phyloP scores from a whole-genome alignment of 2,888 invertebrate genomes.

The Nysson spinosus region DNA sequence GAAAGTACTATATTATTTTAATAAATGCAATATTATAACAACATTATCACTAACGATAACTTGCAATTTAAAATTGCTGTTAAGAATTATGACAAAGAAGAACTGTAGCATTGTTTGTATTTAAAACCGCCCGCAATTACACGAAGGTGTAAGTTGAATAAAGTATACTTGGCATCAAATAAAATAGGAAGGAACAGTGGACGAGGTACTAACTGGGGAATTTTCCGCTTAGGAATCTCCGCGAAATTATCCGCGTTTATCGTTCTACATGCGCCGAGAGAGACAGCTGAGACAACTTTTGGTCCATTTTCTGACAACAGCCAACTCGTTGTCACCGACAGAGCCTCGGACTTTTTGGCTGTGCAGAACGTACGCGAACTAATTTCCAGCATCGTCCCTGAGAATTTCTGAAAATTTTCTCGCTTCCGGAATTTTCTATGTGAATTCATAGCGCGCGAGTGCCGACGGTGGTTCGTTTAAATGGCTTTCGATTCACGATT shows the following conservation, averaged over 20 bases:
- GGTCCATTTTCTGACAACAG: conserved; percentile 38
- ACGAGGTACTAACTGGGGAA: conserved; percentile 12
- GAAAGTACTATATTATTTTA: too few relatives aligned
- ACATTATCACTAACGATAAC: too few relatives aligned
- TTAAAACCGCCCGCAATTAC: too few relatives aligned
- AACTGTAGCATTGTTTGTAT: too few relatives aligned
- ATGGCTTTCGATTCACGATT: not conserved
- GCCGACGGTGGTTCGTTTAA: not conserved
- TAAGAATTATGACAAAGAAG: too few relatives aligned
- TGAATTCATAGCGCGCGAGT: not conserved
- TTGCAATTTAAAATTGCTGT: too few relatives aligned
- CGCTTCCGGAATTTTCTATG: not conserved
- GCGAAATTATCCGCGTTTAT: conserved; percentile 59
- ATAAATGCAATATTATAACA: too few relatives aligned
- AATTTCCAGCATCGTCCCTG: conserved; percentile 40
- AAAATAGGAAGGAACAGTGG: too few relatives aligned
- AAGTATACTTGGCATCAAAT: not conserved
- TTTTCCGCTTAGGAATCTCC: conserved; percentile 19
- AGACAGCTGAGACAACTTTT: conserved; percentile 56
- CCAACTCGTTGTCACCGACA: conserved; percentile 38
- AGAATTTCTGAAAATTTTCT: conserved; percentile 29
- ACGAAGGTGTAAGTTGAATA: too few relatives aligned
- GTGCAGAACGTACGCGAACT: conserved; percentile 33
- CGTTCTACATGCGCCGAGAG: conserved; percentile 42
- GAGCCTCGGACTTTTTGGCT: conserved; percentile 41